Evolutionary conservation across 1,140 invertebrate genomes (phyloP).

Genomic region (Pogonus chalceus): DNA sequence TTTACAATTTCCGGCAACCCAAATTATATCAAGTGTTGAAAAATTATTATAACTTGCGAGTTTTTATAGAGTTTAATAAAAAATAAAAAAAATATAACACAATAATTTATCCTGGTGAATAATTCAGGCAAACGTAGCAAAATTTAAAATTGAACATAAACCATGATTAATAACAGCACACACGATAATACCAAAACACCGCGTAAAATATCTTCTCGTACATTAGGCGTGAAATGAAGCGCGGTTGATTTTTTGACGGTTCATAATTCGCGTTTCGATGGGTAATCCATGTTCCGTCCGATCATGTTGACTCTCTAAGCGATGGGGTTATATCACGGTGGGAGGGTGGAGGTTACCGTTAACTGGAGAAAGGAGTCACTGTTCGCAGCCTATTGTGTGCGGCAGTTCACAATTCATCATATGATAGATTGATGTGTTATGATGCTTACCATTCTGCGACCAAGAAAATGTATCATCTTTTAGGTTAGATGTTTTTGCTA

Average conservation of each 20-base stretch:
- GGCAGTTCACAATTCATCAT: neutral
- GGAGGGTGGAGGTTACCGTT: too few relatives aligned
- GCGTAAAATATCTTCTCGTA: neutral
- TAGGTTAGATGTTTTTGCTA: too few relatives aligned
- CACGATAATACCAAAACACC: neutral
- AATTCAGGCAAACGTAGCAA: neutral
- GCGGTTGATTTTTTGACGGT: neutral
- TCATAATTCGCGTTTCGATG: neutral
- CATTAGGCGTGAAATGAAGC: neutral
- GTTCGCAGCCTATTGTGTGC: neutral
- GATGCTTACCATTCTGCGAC: neutral
- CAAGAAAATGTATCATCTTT: too few relatives aligned
- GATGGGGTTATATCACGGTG: too few relatives aligned
- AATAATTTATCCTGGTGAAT: neutral
- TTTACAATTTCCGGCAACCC: too few relatives aligned
- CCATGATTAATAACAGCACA: neutral
- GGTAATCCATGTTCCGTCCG: neutral
- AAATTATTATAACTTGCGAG: too few relatives aligned
- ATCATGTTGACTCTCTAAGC: too few relatives aligned
- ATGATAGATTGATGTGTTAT: neutral
- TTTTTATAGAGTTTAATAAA: too few relatives aligned
- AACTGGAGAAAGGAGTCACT: neutral
- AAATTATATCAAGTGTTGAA: too few relatives aligned
- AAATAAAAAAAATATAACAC: too few relatives aligned
- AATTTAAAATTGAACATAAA: too few relatives aligned